phyloP scores from a whole-genome alignment of 2,797 vertebrate species.

The Lagocephalus sceleratus region DNA sequence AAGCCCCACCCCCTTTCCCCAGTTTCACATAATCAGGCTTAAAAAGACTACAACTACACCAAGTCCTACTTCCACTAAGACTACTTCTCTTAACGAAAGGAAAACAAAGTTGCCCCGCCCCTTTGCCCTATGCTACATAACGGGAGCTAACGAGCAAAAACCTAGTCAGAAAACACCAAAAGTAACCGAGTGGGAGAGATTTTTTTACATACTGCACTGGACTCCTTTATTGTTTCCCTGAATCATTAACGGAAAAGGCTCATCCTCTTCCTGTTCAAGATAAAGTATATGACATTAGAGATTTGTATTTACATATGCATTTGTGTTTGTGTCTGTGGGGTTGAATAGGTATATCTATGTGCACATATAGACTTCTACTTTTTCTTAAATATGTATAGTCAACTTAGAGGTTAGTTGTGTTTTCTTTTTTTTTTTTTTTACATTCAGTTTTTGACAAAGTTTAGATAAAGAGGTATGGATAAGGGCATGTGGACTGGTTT shows the following conservation, averaged over 20 bases:
- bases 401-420: constrained; percentile 76
- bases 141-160: constrained; percentile 53
- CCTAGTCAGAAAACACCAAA: constrained; percentile 54
- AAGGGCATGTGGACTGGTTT: constrained; percentile 34
- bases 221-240: constrained; percentile 76
- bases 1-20: constrained; percentile 5
- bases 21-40: constrained; percentile 62
- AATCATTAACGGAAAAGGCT: constrained; percentile 74
- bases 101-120: constrained; percentile 30
- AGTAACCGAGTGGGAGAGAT: constrained; percentile 54
- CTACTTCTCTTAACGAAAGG: constrained; percentile 39
- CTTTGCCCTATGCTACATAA: constrained; percentile 68
- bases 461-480: constrained; percentile 47
- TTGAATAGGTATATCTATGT: constrained; percentile 71
- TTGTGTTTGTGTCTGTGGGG: constrained; percentile 65
- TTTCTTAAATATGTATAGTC: constrained; percentile 75
- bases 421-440: constrained; percentile 60
- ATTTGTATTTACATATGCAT: constrained; percentile 76
- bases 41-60: constrained; percentile 63
- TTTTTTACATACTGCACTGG: constrained; percentile 70
- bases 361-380: constrained; percentile 73
- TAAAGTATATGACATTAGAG: constrained; percentile 75
- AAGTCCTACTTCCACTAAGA: constrained; percentile 60
- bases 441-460: constrained; percentile 75
- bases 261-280: constrained; percentile 72